Base-by-base conservation (phyloP, 2,113 vertebrate species). In the Chaetodon trifascialis region DNA sequence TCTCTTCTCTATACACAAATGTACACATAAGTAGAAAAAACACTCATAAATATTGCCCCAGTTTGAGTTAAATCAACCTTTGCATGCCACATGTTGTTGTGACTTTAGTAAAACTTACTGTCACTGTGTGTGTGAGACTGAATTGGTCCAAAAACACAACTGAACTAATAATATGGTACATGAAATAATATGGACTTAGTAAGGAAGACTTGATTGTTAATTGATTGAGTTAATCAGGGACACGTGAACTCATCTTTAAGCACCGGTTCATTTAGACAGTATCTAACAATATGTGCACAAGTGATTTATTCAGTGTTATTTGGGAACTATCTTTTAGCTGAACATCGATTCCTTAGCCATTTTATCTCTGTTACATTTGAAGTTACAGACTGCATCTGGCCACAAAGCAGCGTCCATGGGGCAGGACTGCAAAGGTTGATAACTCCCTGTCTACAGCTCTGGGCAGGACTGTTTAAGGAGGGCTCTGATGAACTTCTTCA, bases 401-500 rank as follows among this genome's bases (percentile, higher is more conserved):
- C 63, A 30, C 30, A 62, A 46, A 60, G 25, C 25, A 55, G 11
- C 1, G 0, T 15, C 7, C 12, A 46, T 21, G 21, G 8, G 16
- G n/a, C n/a, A 77, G 23, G 4, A 16, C 44, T 17, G 36, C 0
- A 49, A 11, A 30, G 17, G 36, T 15, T 36, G 16, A 40, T 51
- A 4, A 72, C 4, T 21, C 0, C 8, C 0, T 1, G 52, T 73
- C 76, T 89, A 91, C 38, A 80, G 30, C 23, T n/a, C 76, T 83
- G 91, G 88, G 79, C 95, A 96, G 11, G 86, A 47, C 38, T 89
- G 73, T 86, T 91, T 96, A 11, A 94, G 88, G 11, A 96, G 91
- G 36, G 52, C 89, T 85, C 95, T 89, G 80, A 94, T 92, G 76
- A 96, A 95, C 82, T 88, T 95, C 82, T 93, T 96, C 73, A 96